These are phyloP conservation scores for Lagenorhynchus albirostris DNA, from an alignment of 2,113 vertebrate genomes.

Conservation along the genomic window DNA sequence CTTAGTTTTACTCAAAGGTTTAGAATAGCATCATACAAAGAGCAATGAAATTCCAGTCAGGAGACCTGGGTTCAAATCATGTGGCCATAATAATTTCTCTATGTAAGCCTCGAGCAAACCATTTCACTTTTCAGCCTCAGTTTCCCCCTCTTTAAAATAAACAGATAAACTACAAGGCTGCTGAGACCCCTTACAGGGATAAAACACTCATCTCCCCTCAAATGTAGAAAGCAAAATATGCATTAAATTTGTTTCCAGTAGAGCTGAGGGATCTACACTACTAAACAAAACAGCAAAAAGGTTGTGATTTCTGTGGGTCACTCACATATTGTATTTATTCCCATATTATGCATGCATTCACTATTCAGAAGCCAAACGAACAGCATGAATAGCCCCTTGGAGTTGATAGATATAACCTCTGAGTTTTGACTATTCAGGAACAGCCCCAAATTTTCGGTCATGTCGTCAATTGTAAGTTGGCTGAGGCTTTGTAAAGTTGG, in stretches of 20 bases:
- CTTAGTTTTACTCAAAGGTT: background rate
- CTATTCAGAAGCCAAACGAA: background rate
- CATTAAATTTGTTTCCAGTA: background rate
- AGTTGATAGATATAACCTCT: background rate
- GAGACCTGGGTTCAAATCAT: background rate
- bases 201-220: background rate
- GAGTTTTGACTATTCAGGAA: background rate
- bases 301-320: background rate
- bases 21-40: background rate
- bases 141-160: constrained; percentile 15
- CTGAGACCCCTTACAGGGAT: background rate
- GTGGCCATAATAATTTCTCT: background rate
- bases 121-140: background rate
- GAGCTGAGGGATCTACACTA: background rate
- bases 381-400: background rate
- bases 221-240: background rate
- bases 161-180: background rate
- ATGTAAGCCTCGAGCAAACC: background rate
- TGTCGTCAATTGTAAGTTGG: background rate
- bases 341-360: background rate
- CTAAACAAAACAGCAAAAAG: background rate
- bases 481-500: background rate
- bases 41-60: background rate
- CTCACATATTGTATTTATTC: background rate
- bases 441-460: background rate